These are phyloP conservation scores for Apostichopus parvimensis DNA, from an alignment of 35 echinoderm and acorn worm species.

Conservation along the genomic window DNA sequence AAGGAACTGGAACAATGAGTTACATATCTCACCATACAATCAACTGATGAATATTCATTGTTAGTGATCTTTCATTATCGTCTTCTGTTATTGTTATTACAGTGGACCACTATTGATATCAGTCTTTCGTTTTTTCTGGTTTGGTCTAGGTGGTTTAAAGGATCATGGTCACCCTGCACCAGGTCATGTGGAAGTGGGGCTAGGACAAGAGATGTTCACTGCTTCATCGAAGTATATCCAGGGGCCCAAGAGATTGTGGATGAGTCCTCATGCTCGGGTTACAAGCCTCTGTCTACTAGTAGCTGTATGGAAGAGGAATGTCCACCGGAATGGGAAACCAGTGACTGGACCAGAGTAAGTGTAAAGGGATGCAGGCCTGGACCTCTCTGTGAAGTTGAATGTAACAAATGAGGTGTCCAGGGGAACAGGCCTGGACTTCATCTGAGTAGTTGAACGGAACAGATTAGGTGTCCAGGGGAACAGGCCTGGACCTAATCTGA, in stretches of 20 bases:
- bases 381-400: too few species aligned
- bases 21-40: too few species aligned
- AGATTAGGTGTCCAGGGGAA: too few species aligned
- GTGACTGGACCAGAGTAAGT: slow-evolving; percentile 77
- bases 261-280: slow-evolving; percentile 65
- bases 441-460: too few species aligned
- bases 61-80: too few species aligned
- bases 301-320: slow-evolving; percentile 68
- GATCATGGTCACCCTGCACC: slow-evolving; percentile 78
- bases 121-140: too few species aligned
- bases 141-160: slow-evolving; percentile 66
- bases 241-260: slow-evolving; percentile 76
- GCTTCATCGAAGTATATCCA: slow-evolving; percentile 64
- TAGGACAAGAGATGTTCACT: slow-evolving; percentile 71
- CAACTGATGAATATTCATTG: too few species aligned
- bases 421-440: too few species aligned
- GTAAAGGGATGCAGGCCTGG: not conserved
- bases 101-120: not conserved
- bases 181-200: slow-evolving; percentile 77
- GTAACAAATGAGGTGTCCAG: too few species aligned
- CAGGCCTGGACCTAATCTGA: too few species aligned
- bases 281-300: slow-evolving; percentile 64
- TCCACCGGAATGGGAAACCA: slow-evolving; percentile 80
- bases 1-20: too few species aligned
- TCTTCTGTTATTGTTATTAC: not conserved